A percentile compares a stretch with the other conserved stretches of the same genome.
Evolutionary conservation across 2,888 invertebrate species (phyloP).

Genomic region (Congeria kusceri): DNA sequence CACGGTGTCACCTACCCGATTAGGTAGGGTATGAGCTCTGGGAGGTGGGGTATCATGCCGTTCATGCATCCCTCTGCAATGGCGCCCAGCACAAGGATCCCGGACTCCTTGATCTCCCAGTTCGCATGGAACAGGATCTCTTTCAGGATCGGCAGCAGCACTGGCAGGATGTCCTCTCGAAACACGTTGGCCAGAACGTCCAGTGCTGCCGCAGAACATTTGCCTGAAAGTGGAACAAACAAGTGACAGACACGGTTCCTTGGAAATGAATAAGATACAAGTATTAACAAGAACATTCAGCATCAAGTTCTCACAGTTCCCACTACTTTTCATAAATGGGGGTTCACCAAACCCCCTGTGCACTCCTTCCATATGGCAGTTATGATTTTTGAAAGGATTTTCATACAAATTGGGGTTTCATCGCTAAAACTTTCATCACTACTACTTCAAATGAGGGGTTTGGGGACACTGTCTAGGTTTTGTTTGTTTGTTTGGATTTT

Average conservation of each 20-base stretch:
- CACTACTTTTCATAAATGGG: too few relatives aligned
- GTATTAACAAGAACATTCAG: not conserved
- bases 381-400: too few relatives aligned
- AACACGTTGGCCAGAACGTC: slow-evolving; percentile 99
- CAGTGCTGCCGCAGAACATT: slow-evolving; percentile 99
- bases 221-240: slow-evolving; percentile 87
- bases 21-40: slow-evolving; percentile 97
- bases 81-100: slow-evolving; percentile 97
- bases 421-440: too few relatives aligned
- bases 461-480: too few relatives aligned
- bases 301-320: too few relatives aligned
- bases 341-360: too few relatives aligned
- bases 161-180: slow-evolving; percentile 96
- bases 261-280: not conserved
- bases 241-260: not conserved
- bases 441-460: too few relatives aligned
- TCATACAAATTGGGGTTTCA: too few relatives aligned
- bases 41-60: slow-evolving; percentile 98
- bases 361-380: too few relatives aligned
- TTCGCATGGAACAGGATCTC: slow-evolving; percentile 97
- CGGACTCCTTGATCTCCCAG: slow-evolving; percentile 98
- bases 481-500: too few relatives aligned
- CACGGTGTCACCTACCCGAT: slow-evolving; percentile 89
- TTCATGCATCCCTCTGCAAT: slow-evolving; percentile 95
- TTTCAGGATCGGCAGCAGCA: slow-evolving; percentile 97